A percentile compares a stretch with the other conserved stretches of the same genome.
These are phyloP conservation scores for Brachyhypopomus gauderio DNA, from an alignment of 2,113 vertebrate species.

Conservation along the genomic window DNA sequence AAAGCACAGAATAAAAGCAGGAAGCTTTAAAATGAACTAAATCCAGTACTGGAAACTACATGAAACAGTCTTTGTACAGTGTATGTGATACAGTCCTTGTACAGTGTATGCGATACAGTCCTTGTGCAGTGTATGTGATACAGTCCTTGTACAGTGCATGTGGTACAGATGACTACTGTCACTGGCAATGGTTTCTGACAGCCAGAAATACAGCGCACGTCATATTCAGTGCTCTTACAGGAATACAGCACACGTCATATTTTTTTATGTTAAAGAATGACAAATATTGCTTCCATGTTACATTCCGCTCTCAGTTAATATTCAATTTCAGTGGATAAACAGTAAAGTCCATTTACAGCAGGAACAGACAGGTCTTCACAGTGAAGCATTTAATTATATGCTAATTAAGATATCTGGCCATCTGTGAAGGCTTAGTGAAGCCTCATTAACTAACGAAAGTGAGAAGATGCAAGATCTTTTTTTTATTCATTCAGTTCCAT, in stretches of 20 bases:
- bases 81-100: too few species aligned
- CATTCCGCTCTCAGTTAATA: slow-evolving; percentile 52
- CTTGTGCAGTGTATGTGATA: not conserved
- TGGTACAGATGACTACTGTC: not conserved
- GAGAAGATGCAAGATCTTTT: not conserved
- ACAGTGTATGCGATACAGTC: too few species aligned
- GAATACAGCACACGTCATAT: not conserved
- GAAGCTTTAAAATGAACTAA: not conserved
- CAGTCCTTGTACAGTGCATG: not conserved
- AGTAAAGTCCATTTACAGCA: not conserved
- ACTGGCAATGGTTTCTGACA: not conserved
- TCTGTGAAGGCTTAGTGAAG: not conserved
- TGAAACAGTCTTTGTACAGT: not conserved
- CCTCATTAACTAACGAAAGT: not conserved
- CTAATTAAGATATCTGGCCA: not conserved
- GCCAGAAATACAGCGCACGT: not conserved
- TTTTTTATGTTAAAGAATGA: not conserved
- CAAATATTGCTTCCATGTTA: not conserved
- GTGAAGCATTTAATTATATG: not conserved
- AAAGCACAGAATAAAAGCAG: not conserved
- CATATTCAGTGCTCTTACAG: not conserved
- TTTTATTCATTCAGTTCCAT: not conserved
- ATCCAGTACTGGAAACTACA: not conserved
- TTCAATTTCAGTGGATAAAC: slow-evolving; percentile 8
- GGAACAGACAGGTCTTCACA: not conserved